Evolutionary conservation across 2,888 invertebrate species (phyloP).

Genomic region (Eledona agricola): DNA sequence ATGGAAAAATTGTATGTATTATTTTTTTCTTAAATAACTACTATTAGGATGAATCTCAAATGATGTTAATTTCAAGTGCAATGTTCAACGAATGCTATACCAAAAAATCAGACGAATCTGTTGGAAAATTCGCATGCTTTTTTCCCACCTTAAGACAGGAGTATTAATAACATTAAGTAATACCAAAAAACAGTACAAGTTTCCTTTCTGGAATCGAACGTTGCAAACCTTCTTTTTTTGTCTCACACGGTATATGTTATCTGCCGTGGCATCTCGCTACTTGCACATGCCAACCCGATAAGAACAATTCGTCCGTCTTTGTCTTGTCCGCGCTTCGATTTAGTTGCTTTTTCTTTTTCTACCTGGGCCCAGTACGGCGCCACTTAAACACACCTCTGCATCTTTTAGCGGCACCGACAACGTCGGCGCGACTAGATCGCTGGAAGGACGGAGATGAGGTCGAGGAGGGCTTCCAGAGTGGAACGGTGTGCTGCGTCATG

Average conservation of each 20-base stretch:
- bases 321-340: slow-evolving; percentile 9
- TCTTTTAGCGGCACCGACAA: slow-evolving; percentile 54
- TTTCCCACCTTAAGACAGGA: too few species aligned
- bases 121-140: too few species aligned
- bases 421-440: slow-evolving; percentile 14
- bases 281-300: slow-evolving; percentile 41
- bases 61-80: too few species aligned
- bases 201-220: too few species aligned
- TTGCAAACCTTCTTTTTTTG: too few species aligned
- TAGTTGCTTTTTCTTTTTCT: slow-evolving; percentile 44
- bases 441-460: slow-evolving; percentile 11
- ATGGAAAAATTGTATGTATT: too few species aligned
- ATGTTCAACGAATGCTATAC: too few species aligned
- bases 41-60: too few species aligned
- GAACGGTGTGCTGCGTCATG: slow-evolving; percentile 47
- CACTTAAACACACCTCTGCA: slow-evolving; percentile 61
- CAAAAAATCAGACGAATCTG: too few species aligned
- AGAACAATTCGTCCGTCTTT: slow-evolving; percentile 31
- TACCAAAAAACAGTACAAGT: too few species aligned
- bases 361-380: slow-evolving; percentile 58
- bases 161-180: too few species aligned
- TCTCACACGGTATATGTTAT: not conserved
- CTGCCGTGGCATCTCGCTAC: slow-evolving; percentile 35
- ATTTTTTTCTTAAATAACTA: too few species aligned
- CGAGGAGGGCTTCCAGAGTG: slow-evolving; percentile 29